Percentiles rank a stretch among this genome's conserved stretches.
Evolutionary conservation across 2,797 vertebrate species (phyloP).

Genomic region (Rhinatrema bivittatum): DNA sequence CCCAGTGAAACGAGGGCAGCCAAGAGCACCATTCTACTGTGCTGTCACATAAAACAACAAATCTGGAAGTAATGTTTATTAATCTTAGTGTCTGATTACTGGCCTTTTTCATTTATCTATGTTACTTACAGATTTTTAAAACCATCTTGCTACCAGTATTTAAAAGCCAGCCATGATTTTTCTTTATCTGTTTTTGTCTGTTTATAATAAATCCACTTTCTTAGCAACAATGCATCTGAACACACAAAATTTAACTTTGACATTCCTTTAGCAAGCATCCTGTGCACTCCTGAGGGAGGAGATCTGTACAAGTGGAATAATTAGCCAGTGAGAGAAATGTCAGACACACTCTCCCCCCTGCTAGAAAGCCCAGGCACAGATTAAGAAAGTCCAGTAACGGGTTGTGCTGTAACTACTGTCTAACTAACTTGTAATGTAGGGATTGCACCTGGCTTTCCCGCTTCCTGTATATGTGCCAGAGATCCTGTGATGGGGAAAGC

Average conservation of each 20-base stretch:
- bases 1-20: slow-evolving; percentile 55
- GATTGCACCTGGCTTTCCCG: no score
- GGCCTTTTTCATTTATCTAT: slow-evolving; percentile 76
- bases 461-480: no score
- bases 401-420: slow-evolving; percentile 64
- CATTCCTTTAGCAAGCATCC: slow-evolving; percentile 64
- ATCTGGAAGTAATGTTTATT: slow-evolving; percentile 76
- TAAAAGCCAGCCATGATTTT: slow-evolving; percentile 76
- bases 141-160: slow-evolving; percentile 88
- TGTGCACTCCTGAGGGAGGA: slow-evolving; percentile 62
- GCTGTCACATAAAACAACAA: slow-evolving; percentile 30
- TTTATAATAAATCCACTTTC: slow-evolving; percentile 39
- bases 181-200: slow-evolving; percentile 9
- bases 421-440: slow-evolving; percentile 56
- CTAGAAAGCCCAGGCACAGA: no score
- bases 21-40: slow-evolving; percentile 55
- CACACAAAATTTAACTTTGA: slow-evolving; percentile 60
- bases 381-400: slow-evolving; percentile 54
- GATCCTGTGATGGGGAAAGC: no score
- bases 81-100: slow-evolving; percentile 76
- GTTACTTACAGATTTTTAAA: slow-evolving; percentile 70
- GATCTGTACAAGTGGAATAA: no score
- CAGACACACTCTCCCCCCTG: no score
- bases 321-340: no score
- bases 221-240: slow-evolving; percentile 61